phyloP scores from a whole-genome alignment of 2,797 vertebrate species.

The Perodicticus potto region DNA sequence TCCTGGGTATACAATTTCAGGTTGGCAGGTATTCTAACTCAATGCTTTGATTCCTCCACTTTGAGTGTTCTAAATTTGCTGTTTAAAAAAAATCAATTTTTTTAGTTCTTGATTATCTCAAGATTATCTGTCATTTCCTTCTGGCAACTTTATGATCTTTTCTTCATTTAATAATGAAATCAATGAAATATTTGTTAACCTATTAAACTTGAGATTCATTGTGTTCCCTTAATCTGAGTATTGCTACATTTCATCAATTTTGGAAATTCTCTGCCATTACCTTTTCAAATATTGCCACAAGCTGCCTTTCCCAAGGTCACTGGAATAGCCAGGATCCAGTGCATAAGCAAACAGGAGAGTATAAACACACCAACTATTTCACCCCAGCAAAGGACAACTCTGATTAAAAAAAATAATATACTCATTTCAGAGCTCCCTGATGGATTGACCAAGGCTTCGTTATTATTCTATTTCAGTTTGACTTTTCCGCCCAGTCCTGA shows the following conservation, averaged over 20 bases:
- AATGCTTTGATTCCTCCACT: background rate
- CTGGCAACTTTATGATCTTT: background rate
- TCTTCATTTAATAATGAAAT: background rate
- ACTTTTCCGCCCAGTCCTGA: background rate
- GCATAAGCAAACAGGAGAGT: background rate
- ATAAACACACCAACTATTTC: background rate
- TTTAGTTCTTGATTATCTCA: constrained; percentile 30
- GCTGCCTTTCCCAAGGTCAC: background rate
- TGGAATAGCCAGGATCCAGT: background rate
- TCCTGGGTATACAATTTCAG: constrained; percentile 38
- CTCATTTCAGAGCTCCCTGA: background rate
- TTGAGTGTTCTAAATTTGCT: background rate
- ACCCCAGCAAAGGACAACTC: background rate
- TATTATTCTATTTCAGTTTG: background rate
- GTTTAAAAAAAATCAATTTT: constrained; percentile 5
- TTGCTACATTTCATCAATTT: background rate
- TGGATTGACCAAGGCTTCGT: background rate
- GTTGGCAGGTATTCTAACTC: background rate
- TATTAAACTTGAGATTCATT: background rate
- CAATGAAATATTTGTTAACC: background rate
- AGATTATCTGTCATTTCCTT: background rate
- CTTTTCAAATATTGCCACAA: background rate
- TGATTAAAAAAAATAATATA: background rate
- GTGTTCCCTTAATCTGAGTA: constrained; percentile 2
- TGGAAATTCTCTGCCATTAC: background rate